Evolutionary conservation across 2,888 invertebrate species (phyloP), one percentile per base, ranked within the genome.

Genomic region (Heliconius ethilla): DNA sequence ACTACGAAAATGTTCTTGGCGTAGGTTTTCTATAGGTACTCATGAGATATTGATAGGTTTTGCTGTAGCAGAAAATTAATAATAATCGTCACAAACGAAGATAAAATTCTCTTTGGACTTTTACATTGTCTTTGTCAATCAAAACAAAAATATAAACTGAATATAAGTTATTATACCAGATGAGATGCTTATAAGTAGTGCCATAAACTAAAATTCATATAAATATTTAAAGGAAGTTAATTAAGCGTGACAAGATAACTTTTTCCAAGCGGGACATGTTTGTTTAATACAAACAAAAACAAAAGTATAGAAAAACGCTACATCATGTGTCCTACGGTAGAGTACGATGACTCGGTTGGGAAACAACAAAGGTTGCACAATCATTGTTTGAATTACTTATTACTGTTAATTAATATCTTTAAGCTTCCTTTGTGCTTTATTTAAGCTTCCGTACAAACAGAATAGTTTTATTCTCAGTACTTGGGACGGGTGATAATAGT

Each of bases 331-430:
- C 66, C 66, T 37, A 65, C 13, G 40, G 9, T 15, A 10, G 67
- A 77, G 77, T 74, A 79, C 83, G 82, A 81, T 81, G 83, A 82
- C 83, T 81, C 79, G 74, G 80, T 82, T 70, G 22, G 29, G 51
- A 73, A 22, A 11, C 10, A 83, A 82, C 83, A 79, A 80, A 81
- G 80, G 83, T 85, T 84, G 83, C 83, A 82, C 82, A 84, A 85
- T 79, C 65, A 77, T 67, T 78, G 76, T 82, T 82, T 83, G 81
- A 82, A 82, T 81, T 82, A 81, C 83, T 84, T 85, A 86, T 85
- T 85, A 82, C 67, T 77, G 77, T 74, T 67, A 74, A 76, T 76
- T 76, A 69, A 73, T 72, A 78, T 67, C 55, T 27, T 37, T 40
- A 51, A 22, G 67, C 62, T 63, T 40, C 25, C 59, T 33, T n/a